These are phyloP conservation scores for Lysandra bellargus DNA, from an alignment of 2,888 invertebrate genomes.

Conservation along the genomic window DNA sequence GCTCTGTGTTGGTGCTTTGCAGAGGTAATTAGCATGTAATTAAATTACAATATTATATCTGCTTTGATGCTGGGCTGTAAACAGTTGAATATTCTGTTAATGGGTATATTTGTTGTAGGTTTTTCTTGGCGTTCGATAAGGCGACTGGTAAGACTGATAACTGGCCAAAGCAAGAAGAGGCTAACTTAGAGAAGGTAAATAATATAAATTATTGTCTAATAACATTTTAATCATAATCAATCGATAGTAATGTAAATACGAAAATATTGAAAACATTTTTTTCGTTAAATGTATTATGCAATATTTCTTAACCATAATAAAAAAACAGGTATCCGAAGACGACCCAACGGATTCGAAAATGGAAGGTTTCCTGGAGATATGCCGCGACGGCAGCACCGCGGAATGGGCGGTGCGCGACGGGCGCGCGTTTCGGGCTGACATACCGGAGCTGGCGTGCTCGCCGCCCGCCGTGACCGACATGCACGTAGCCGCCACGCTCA, in stretches of 20 bases:
- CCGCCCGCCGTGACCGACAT: conserved; percentile 76
- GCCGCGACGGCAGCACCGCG: conserved; percentile 80
- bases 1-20: conserved; percentile 84
- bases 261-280: too few relatives aligned
- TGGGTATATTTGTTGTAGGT: conserved; percentile 70
- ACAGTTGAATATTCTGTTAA: too few relatives aligned
- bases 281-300: neutral
- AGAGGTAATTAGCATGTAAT: conserved; percentile 48
- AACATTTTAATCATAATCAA: too few relatives aligned
- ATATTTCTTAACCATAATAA: neutral
- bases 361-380: conserved; percentile 78
- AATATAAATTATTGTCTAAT: neutral
- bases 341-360: conserved; percentile 49
- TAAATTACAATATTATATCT: too few relatives aligned
- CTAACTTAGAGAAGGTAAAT: conserved; percentile 62
- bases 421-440: conserved; percentile 73
- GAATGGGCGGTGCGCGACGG: conserved; percentile 82
- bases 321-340: conserved; percentile 43
- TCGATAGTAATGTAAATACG: too few relatives aligned
- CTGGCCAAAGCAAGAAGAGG: conserved; percentile 73
- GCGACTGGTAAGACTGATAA: conserved; percentile 78
- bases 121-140: conserved; percentile 91
- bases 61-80: too few relatives aligned
- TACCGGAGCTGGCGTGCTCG: conserved; percentile 82
- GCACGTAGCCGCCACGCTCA: conserved; percentile 52